Evolutionary conservation across 2,797 vertebrate genomes (phyloP).

Genomic region (Chromobotia macracanthus): DNA sequence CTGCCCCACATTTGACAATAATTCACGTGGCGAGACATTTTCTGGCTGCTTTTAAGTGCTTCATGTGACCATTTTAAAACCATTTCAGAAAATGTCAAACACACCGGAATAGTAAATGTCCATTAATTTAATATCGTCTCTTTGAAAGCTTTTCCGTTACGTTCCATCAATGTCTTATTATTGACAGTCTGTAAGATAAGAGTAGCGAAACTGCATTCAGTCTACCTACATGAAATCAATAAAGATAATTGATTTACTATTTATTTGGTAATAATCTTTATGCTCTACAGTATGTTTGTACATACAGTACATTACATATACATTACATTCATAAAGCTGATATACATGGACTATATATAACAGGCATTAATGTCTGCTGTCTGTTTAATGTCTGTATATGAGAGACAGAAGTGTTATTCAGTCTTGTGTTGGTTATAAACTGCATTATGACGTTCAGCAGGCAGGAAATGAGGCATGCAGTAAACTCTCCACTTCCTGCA

Average conservation of each 20-base stretch:
- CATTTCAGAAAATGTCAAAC: background rate
- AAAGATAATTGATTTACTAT: background rate
- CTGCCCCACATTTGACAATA: background rate
- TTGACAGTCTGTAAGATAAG: background rate
- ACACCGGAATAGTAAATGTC: background rate
- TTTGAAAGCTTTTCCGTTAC: background rate
- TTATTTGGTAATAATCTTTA: background rate
- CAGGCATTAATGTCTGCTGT: too few relatives aligned
- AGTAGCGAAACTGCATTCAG: background rate
- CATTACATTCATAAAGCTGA: constrained; percentile 1
- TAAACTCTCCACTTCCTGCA: background rate
- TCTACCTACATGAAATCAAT: background rate
- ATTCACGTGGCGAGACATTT: constrained; percentile 7
- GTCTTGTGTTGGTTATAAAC: constrained; percentile 1
- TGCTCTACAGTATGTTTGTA: background rate
- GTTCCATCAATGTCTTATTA: background rate
- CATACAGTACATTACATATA: background rate
- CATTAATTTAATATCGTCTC: background rate
- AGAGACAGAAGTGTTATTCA: too few relatives aligned
- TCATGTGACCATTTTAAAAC: background rate
- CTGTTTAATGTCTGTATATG: too few relatives aligned
- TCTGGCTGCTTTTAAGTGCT: background rate
- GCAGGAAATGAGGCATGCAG: constrained; percentile 7
- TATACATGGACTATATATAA: background rate
- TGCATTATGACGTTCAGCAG: constrained; percentile 22